These are phyloP conservation scores for Drosophila melanocephala DNA, from an alignment of 2,888 invertebrate genomes.

Conservation along the genomic window DNA sequence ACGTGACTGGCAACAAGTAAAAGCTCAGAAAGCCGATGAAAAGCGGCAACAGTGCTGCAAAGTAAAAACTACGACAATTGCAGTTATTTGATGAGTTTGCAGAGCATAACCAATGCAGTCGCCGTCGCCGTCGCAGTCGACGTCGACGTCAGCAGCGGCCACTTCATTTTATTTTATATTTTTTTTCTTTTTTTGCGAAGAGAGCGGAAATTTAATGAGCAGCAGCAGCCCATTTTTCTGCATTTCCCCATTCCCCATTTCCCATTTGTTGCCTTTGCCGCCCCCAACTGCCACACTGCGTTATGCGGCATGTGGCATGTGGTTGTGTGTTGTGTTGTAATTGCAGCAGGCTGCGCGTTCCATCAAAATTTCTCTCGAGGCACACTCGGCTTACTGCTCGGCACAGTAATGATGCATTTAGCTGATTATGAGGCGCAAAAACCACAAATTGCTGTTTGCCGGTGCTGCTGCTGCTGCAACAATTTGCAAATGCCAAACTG, in stretches of 20 bases:
- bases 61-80: conserved; percentile 75
- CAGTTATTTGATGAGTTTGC: conserved; percentile 81
- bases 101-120: conserved; percentile 72
- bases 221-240: conserved; percentile 20
- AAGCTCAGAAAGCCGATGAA: conserved; percentile 43
- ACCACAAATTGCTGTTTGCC: conserved; percentile 19
- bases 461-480: conserved; percentile 8
- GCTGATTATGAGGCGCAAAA: conserved; percentile 67
- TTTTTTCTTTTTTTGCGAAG: conserved; percentile 58
- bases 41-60: conserved; percentile 65
- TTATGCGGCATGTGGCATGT: conserved; percentile 18
- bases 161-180: conserved; percentile 53
- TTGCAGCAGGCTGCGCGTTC: conserved; percentile 32
- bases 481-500: conserved; percentile 64
- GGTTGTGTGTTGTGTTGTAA: conserved; percentile 24
- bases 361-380: conserved; percentile 61
- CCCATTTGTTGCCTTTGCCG: background rate
- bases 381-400: conserved; percentile 31
- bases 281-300: conserved; percentile 8
- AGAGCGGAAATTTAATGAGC: conserved; percentile 80
- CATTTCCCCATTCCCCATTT: background rate
- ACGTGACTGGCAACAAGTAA: conserved; percentile 76
- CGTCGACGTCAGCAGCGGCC: conserved; percentile 19
- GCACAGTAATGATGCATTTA: conserved; percentile 75
- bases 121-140: background rate